These are phyloP conservation scores for Solea senegalensis DNA, from an alignment of 2,113 vertebrate species.

Conservation along the genomic window DNA sequence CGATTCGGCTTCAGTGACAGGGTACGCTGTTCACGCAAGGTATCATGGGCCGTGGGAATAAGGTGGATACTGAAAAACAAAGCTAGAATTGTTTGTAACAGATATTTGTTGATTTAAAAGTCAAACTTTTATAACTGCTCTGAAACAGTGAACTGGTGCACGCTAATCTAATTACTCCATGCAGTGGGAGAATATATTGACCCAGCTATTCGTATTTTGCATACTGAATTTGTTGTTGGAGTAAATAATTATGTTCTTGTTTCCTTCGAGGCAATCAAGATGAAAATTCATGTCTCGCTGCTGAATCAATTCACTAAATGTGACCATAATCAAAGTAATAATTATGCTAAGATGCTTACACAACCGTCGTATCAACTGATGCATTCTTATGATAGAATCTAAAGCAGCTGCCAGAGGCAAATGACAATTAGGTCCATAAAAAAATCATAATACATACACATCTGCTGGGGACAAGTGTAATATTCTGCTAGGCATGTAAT, in stretches of 20 bases:
- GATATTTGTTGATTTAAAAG: too few species aligned
- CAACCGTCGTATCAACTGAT: neutral
- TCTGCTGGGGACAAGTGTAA: constrained; percentile 21
- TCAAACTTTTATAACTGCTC: too few species aligned
- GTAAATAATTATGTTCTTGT: constrained; percentile 23
- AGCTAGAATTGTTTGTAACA: too few species aligned
- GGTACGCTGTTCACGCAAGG: too few species aligned
- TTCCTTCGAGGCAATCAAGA: constrained; percentile 19
- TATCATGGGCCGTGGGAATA: too few species aligned
- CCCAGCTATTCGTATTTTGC: constrained; percentile 32
- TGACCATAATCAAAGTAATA: constrained; percentile 41
- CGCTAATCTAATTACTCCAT: constrained; percentile 33
- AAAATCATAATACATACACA: neutral
- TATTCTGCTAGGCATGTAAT: constrained; percentile 43
- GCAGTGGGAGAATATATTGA: constrained; percentile 23
- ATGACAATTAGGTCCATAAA: constrained; percentile 40
- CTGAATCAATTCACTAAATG: constrained; percentile 30
- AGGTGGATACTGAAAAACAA: too few species aligned
- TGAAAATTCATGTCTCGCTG: constrained; percentile 33
- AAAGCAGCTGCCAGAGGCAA: constrained; percentile 39
- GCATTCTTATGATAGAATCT: constrained; percentile 22
- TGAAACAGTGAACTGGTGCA: too few species aligned
- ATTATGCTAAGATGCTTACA: constrained; percentile 30
- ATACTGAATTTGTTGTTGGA: constrained; percentile 26
- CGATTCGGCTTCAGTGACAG: too few species aligned